Conservation (phyloP, 2,888 invertebrate species). For the Noctua janthe region DNA sequence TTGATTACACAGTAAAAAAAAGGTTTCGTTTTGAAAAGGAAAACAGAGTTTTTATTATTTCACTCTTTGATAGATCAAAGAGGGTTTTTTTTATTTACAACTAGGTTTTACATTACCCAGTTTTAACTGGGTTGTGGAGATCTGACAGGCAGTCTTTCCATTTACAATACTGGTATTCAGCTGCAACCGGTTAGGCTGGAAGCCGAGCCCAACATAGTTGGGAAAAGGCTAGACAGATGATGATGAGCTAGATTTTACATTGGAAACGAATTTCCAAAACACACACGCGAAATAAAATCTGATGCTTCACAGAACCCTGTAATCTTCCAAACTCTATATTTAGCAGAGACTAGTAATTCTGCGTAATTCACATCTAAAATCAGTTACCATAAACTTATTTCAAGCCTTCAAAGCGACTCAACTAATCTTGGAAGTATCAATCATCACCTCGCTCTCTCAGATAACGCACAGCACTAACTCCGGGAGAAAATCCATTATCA, state of each 20-base stretch:
- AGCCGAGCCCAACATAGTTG: no score
- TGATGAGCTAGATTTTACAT: no score
- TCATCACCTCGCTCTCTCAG: slow-evolving; percentile 38
- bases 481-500: slow-evolving; percentile 57
- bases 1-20: neutral
- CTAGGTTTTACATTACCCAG: no score
- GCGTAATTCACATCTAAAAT: slow-evolving; percentile 22
- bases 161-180: no score
- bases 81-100: no score
- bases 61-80: no score
- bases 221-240: no score
- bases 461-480: slow-evolving; percentile 41
- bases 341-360: neutral
- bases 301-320: neutral
- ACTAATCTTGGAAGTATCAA: slow-evolving; percentile 51
- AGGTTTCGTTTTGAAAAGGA: neutral
- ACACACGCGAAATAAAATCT: neutral
- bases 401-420: slow-evolving; percentile 35
- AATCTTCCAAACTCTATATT: neutral
- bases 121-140: no score
- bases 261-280: neutral
- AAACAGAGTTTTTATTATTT: no score
- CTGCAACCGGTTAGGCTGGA: no score
- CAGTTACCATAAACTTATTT: slow-evolving; percentile 27
- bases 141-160: no score